Percentiles rank a stretch among this genome's conserved stretches.
Conservation (phyloP, 37 sponge, comb jelly and placozoan genomes). For the Halisarca cf. caerulea region DNA sequence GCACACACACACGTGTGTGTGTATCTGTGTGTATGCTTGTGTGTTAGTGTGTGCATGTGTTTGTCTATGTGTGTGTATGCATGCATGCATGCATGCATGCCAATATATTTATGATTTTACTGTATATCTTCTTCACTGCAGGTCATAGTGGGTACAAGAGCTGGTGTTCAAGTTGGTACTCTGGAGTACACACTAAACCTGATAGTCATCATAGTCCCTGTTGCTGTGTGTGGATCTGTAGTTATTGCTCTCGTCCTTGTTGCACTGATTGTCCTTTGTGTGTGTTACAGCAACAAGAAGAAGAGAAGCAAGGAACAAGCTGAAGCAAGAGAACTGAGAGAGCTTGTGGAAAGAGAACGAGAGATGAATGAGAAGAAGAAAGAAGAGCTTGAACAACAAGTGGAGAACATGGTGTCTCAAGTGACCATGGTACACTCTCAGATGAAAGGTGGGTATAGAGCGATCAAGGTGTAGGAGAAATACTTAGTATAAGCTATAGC, state of each 20-base stretch:
- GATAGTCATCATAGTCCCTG: constrained; percentile 23
- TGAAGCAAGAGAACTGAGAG: too few species aligned
- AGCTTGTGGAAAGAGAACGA: too few species aligned
- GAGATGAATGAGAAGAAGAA: neutral
- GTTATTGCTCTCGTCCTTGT: neutral
- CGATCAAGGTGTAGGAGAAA: too few species aligned
- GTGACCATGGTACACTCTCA: neutral
- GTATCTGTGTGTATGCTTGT: too few species aligned
- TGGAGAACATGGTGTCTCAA: constrained; percentile 8
- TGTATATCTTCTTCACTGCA: neutral
- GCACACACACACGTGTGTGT: too few species aligned
- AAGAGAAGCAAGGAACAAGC: too few species aligned
- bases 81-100: too few species aligned
- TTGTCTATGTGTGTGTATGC: too few species aligned
- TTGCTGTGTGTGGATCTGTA: neutral
- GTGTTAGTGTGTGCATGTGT: too few species aligned
- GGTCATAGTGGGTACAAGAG: neutral
- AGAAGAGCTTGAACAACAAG: constrained; percentile 21
- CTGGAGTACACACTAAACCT: neutral
- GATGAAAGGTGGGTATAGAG: neutral
- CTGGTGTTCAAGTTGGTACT: neutral
- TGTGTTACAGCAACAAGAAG: neutral
- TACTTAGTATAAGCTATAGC: too few species aligned
- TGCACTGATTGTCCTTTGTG: neutral
- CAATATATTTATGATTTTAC: too few species aligned